Percentiles rank a stretch among this genome's conserved stretches.
Evolutionary conservation across 1,140 invertebrate species (phyloP).

Genomic region (Parapsyche elsis): DNA sequence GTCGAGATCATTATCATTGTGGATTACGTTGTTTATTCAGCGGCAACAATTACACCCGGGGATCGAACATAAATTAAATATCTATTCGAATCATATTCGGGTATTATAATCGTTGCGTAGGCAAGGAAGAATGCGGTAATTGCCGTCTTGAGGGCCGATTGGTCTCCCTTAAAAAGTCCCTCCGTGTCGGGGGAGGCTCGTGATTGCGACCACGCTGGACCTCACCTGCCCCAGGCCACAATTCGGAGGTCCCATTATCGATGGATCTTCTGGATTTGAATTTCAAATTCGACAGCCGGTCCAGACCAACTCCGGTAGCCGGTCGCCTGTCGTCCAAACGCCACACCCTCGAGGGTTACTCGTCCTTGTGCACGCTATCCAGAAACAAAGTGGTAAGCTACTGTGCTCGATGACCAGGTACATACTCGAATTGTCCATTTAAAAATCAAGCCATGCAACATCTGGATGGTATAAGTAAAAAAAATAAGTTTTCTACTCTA

Average conservation of each 20-base stretch:
- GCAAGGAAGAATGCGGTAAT: too few relatives aligned
- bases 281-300: slow-evolving; percentile 45
- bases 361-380: slow-evolving; percentile 38
- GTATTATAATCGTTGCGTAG: too few relatives aligned
- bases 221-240: not conserved
- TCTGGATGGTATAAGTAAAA: too few relatives aligned
- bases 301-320: slow-evolving; percentile 51
- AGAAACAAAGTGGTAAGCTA: not conserved
- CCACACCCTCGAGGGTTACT: slow-evolving; percentile 43
- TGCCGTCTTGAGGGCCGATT: too few relatives aligned
- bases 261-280: slow-evolving; percentile 42
- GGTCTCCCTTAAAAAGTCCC: too few relatives aligned
- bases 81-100: too few relatives aligned
- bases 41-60: too few relatives aligned
- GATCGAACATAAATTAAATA: too few relatives aligned
- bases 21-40: too few relatives aligned
- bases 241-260: not conserved
- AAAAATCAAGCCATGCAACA: not conserved
- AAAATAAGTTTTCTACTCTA: too few relatives aligned
- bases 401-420: not conserved
- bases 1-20: too few relatives aligned
- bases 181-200: not conserved
- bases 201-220: slow-evolving; percentile 6
- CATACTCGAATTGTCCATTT: not conserved
- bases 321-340: slow-evolving; percentile 49